Evolutionary conservation across 2,888 invertebrate genomes (phyloP).

Genomic region (Hermodice carunculata): DNA sequence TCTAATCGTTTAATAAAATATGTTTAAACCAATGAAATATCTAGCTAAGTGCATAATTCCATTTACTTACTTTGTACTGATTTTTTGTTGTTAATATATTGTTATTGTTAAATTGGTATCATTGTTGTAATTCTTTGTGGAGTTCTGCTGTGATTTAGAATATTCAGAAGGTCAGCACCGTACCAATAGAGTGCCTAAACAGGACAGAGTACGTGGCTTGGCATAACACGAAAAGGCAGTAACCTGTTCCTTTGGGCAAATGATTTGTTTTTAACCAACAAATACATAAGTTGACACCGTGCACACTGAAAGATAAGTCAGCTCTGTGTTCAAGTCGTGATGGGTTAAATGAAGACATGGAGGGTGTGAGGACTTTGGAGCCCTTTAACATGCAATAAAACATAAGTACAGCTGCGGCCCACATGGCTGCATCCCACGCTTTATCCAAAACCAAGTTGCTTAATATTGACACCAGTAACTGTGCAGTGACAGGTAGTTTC

Average conservation of each 20-base stretch:
- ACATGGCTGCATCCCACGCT: neutral
- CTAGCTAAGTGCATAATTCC: too few species aligned
- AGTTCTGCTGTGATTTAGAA: too few species aligned
- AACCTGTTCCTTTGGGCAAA: neutral
- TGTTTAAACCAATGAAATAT: too few species aligned
- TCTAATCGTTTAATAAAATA: too few species aligned
- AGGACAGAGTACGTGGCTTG: neutral
- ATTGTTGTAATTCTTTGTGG: too few species aligned
- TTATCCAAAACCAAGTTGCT: neutral
- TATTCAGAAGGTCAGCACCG: too few species aligned
- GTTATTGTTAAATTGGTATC: too few species aligned
- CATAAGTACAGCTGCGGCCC: constrained; percentile 12
- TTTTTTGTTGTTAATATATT: too few species aligned
- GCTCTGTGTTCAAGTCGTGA: neutral
- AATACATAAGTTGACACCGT: neutral
- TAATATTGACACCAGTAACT: neutral
- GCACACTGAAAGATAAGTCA: neutral
- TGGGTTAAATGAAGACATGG: neutral
- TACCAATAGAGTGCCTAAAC: constrained; percentile 2
- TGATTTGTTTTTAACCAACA: constrained; percentile 12
- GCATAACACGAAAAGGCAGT: neutral
- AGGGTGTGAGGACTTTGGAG: neutral
- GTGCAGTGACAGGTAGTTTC: constrained; percentile 6
- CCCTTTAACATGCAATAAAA: neutral
- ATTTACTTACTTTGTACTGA: too few species aligned